Evolutionary conservation across 2,888 invertebrate genomes (phyloP), one percentile per base, ranked within the genome.

Genomic region (Blastobasis lacticolella): DNA sequence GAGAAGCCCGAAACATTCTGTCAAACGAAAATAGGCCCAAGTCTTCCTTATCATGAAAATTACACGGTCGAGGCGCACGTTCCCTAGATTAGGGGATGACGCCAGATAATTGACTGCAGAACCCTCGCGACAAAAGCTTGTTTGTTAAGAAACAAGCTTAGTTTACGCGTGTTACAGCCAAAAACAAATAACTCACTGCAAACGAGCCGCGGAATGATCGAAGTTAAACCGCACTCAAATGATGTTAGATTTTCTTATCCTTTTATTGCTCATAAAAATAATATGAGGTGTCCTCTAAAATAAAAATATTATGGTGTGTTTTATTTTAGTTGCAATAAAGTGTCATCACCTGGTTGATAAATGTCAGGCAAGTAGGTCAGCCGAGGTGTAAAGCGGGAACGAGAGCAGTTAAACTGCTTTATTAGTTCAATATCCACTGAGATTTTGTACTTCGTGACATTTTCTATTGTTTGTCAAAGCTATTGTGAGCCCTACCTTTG

Each of bases 341-440:
- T 73, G 69, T 67, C 71, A 65, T 63, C 69, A 64, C 62, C 64
- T 59, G 63, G 49, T 67, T 69, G 68, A 73, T 73, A 78, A 77
- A 78, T 78, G 75, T 68, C 77, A 76, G 64, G 62, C 59, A 76
- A 77, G 69, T 75, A 73, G 77, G 78, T 78, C 77, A 73, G 61
- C 54, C 60, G 64, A 74, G 69, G 74, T 74, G 74, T 72, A 69
- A 69, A 71, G 45, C 63, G 63, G 69, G 64, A 65, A 60, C 63
- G 61, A 54, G 61, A 67, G 64, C 68, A 66, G 70, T 71, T 71
- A 69, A 73, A 72, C 63, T 49, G 62, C 61, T 72, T 73, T 72
- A 71, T 67, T 71, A 73, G 65, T 65, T 59, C 62, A 64, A 66
- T 67, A 64, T 66, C 61, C 56, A 59, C 51, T 57, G 53, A 59